Base-by-base conservation (phyloP, 2,888 invertebrate species). In the Torymus auratus region DNA sequence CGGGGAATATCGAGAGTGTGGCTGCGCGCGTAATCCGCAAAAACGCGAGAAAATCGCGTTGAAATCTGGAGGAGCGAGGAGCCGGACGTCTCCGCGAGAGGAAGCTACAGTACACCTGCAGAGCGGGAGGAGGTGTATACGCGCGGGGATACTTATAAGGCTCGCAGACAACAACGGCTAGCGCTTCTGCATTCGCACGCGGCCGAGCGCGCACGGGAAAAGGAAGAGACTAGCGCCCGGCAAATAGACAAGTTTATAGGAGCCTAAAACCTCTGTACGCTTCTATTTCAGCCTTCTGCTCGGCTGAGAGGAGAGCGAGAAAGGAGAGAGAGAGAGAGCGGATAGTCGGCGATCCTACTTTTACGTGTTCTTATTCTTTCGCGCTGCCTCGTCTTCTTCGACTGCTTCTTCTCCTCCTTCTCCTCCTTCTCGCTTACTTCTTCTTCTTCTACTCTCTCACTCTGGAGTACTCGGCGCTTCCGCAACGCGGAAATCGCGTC, bases 221-320 rank as follows among this genome's bases (percentile, higher is more conserved):
- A 53, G 28, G 64, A 15, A 14, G 14, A 7, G 50, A 17, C n/a
- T 56, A 15, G 3, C 41, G 41, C 53, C 1, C n/a, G 70, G 53
- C 60, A 55, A 76, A 61, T 61, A 61, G 75, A 70, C 64, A 65
- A 65, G 78, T 78, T 78, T 78, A 71, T 78, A 78, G 78, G 50
- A 41, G 65, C 64, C 65, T 65, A 73, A 73, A 65, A 64, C 62
- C 62, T 53, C 28, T 12, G n/a, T 55, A n/a, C 55, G 75, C 60
- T 68, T 68, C 67, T 72, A 53, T 72, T 72, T 55, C 75, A 60
- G 60, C 11, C 65, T 41, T 41, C 41, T 41, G 7, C 41, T 41
- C 41, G 41, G 7, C 7, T 1, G 7, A 41, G 7, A 41, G 41
- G 69, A 58, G 13, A 56, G 50, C 7, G 14, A 70, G 70, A 53